Conservation (phyloP, 2,888 invertebrate genomes). For the Sympetrum striolatum region DNA sequence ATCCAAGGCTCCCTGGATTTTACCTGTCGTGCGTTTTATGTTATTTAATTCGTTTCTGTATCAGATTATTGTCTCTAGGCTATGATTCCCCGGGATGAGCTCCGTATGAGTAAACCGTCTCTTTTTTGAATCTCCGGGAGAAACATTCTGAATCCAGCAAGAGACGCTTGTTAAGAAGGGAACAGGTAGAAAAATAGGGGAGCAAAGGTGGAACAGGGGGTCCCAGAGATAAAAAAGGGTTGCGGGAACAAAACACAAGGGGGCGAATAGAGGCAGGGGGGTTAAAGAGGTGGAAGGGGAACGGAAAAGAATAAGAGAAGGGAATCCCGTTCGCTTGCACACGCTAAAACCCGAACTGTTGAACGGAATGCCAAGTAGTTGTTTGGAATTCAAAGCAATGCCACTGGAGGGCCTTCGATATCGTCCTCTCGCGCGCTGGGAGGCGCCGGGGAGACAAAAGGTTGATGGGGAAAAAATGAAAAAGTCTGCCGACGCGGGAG, state of each 20-base stretch:
- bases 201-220: too few species aligned
- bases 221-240: too few species aligned
- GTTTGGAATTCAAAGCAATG: slow-evolving; percentile 37
- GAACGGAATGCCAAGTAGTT: slow-evolving; percentile 43
- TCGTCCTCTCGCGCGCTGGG: neutral
- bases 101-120: neutral
- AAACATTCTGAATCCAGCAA: neutral
- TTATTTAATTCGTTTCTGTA: too few species aligned
- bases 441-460: neutral
- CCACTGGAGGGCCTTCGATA: slow-evolving; percentile 36
- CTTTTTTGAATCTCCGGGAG: neutral
- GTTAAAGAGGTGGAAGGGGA: neutral
- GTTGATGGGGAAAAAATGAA: neutral
- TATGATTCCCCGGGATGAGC: too few species aligned
- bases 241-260: neutral
- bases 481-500: neutral
- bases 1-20: too few species aligned
- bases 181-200: neutral
- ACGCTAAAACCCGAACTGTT: slow-evolving; percentile 34
- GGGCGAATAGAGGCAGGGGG: neutral
- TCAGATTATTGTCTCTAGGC: too few species aligned
- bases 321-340: slow-evolving; percentile 20
- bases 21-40: too few species aligned
- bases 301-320: neutral
- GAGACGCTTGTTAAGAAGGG: neutral